Evolutionary conservation across 2,797 vertebrate species (phyloP).

Genomic region (Micrastur ruficollis): DNA sequence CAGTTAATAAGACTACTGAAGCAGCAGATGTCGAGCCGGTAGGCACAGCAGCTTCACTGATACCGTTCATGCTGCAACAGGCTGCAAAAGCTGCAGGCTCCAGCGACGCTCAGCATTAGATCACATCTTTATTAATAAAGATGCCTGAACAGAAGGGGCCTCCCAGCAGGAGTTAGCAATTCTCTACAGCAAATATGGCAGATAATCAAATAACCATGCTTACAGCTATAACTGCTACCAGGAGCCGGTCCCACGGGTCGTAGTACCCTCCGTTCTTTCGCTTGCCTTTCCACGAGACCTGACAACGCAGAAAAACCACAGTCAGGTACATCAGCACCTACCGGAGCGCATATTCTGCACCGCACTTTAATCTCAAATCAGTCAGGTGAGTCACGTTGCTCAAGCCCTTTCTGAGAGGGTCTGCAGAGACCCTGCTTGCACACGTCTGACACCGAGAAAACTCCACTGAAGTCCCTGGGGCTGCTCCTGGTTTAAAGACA

Average conservation of each 20-base stretch:
- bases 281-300: constrained; percentile 75
- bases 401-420: neutral
- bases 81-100: neutral
- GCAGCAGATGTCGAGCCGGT: neutral
- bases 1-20: rapidly evolving
- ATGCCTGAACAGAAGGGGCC: neutral
- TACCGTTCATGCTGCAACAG: neutral
- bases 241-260: constrained; percentile 68
- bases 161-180: neutral
- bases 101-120: neutral
- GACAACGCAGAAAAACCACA: neutral
- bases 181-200: neutral
- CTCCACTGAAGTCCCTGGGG: neutral
- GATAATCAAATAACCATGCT: neutral
- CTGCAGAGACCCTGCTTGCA: neutral
- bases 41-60: neutral
- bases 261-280: constrained; percentile 33
- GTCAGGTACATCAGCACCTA: neutral
- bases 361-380: neutral
- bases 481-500: neutral
- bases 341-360: rapidly evolving
- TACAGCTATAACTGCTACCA: constrained; percentile 77
- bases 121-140: neutral
- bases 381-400: neutral
- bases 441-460: neutral